These are phyloP conservation scores for Umimayanthus chanpuru DNA, from an alignment of 92 coral and sea anemone genomes.

Conservation along the genomic window DNA sequence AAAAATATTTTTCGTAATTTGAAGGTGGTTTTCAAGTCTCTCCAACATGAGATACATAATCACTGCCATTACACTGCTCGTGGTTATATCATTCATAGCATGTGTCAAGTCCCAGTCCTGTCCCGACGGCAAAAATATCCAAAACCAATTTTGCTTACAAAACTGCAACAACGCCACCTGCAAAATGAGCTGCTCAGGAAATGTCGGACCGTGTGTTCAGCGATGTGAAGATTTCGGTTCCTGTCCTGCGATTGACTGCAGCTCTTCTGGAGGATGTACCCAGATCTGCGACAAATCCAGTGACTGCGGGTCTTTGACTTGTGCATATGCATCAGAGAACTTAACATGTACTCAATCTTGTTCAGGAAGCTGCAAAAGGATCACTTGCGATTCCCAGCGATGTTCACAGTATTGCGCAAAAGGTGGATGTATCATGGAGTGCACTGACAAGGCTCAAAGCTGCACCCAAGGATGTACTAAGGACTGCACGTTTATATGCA, in stretches of 20 bases:
- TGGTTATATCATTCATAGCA: too few species aligned
- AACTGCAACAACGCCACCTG: neutral
- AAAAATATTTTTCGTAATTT: neutral
- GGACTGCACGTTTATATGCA: too few species aligned
- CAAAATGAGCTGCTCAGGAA: neutral
- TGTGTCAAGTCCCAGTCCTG: too few species aligned
- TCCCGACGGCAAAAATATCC: neutral
- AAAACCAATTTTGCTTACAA: neutral
- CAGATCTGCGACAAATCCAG: slow-evolving; percentile 1
- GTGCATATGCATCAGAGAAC: neutral
- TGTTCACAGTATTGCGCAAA: too few species aligned
- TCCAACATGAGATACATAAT: neutral
- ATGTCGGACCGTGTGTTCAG: neutral
- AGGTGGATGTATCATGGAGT: too few species aligned
- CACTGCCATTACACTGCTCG: neutral
- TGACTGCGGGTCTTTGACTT: neutral
- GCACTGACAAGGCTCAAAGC: too few species aligned
- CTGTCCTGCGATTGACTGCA: neutral
- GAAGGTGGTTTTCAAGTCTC: neutral
- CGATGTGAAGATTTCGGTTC: neutral
- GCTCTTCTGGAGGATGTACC: neutral
- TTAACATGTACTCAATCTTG: too few species aligned
- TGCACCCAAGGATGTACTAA: too few species aligned
- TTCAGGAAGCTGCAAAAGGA: too few species aligned
- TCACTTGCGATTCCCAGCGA: too few species aligned